These are phyloP conservation scores for Habroteleia sp. DNA, from an alignment of 2,888 invertebrate genomes.

Conservation along the genomic window DNA sequence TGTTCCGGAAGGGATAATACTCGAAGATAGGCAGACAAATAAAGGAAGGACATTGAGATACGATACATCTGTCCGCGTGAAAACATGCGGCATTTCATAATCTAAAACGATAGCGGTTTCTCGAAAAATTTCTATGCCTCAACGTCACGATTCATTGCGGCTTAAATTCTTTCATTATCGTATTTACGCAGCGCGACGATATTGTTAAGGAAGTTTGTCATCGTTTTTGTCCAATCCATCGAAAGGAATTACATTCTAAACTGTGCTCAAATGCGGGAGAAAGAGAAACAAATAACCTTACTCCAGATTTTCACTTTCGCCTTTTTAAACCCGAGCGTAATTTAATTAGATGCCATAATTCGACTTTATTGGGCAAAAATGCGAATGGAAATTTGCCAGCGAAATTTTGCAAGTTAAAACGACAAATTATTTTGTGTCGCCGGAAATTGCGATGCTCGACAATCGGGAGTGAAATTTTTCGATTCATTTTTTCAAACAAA, in stretches of 20 bases:
- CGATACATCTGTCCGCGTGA: slow-evolving; percentile 12
- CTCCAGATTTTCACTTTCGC: slow-evolving; percentile 52
- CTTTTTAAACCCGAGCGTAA: slow-evolving; percentile 30
- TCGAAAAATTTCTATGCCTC: slow-evolving; percentile 55
- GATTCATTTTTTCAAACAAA: no score
- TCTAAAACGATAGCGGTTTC: slow-evolving; percentile 37
- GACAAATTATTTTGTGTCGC: neutral
- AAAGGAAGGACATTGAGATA: slow-evolving; percentile 9
- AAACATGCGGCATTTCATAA: slow-evolving; percentile 50
- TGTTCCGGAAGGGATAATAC: neutral
- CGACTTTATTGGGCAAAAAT: slow-evolving; percentile 28
- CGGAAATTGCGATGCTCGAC: neutral
- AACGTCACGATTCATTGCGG: slow-evolving; percentile 59
- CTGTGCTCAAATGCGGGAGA: slow-evolving; percentile 10
- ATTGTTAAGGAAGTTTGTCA: slow-evolving; percentile 48
- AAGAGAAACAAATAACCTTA: slow-evolving; percentile 14
- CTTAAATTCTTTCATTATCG: slow-evolving; percentile 54
- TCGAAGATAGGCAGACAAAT: neutral
- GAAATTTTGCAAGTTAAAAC: slow-evolving; percentile 13
- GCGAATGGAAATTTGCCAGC: slow-evolving; percentile 3
- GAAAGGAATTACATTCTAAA: slow-evolving; percentile 40
- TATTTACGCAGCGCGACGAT: slow-evolving; percentile 61
- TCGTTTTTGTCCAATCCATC: slow-evolving; percentile 25
- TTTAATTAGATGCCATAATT: slow-evolving; percentile 47
- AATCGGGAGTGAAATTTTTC: no score